phyloP scores from a whole-genome alignment of 64 coral and sea anemone species.

The Platygyra sinensis region DNA sequence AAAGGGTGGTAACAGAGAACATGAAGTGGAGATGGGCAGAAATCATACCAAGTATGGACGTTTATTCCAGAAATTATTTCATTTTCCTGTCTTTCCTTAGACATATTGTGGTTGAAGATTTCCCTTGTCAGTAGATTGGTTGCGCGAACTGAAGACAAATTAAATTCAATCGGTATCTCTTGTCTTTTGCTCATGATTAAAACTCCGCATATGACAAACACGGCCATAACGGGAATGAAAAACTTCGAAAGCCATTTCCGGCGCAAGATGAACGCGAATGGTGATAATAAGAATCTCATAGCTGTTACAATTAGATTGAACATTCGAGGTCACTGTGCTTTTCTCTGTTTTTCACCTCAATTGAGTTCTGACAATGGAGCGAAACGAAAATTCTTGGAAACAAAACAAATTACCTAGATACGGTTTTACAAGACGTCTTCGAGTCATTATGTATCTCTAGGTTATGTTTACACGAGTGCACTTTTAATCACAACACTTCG shows the following conservation, averaged over 20 bases:
- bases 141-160: background rate
- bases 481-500: too few species aligned
- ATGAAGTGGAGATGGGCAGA: background rate
- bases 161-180: background rate
- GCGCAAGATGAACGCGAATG: background rate
- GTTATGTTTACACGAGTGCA: too few species aligned
- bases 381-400: background rate
- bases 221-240: background rate
- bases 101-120: background rate
- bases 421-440: background rate
- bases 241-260: background rate
- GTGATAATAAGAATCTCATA: background rate
- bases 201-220: background rate
- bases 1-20: slow-evolving; percentile 9
- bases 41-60: background rate
- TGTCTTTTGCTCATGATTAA: background rate
- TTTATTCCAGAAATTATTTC: background rate
- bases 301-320: background rate
- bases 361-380: background rate
- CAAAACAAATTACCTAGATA: background rate
- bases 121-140: background rate
- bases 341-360: background rate
- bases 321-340: background rate
- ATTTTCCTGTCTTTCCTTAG: background rate
- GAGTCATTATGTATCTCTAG: too few species aligned